These are phyloP conservation scores for Heliothis subflexa DNA, from an alignment of 1,140 invertebrate species.

Conservation along the genomic window DNA sequence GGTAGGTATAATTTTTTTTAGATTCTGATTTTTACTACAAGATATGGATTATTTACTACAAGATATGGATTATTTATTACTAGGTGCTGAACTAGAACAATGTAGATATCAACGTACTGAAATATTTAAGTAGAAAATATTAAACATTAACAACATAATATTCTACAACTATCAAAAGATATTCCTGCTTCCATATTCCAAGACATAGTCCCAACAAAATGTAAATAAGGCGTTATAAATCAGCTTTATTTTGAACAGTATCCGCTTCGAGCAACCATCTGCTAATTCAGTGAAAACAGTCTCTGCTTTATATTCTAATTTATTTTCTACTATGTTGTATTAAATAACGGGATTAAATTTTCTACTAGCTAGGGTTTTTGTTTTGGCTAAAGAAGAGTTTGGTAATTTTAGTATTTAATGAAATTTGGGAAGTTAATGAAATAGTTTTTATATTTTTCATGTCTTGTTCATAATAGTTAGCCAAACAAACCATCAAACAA, in stretches of 20 bases:
- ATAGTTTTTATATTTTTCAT: too few species aligned
- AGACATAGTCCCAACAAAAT: conserved; percentile 52
- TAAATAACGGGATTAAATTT: neutral
- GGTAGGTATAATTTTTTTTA: too few species aligned
- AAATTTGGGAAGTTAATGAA: too few species aligned
- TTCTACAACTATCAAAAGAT: conserved; percentile 7
- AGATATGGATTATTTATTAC: too few species aligned
- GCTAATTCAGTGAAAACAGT: conserved; percentile 62
- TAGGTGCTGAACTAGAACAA: too few species aligned
- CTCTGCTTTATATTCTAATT: conserved; percentile 35
- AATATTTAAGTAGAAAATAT: neutral
- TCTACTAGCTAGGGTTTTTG: neutral
- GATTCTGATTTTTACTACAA: too few species aligned
- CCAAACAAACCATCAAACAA: too few species aligned
- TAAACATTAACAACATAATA: neutral
- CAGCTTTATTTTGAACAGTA: conserved; percentile 56
- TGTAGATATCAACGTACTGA: neutral
- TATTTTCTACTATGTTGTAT: conserved; percentile 22
- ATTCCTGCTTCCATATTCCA: conserved; percentile 24
- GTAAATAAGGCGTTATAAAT: conserved; percentile 65
- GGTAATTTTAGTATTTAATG: too few species aligned
- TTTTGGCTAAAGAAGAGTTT: too few species aligned
- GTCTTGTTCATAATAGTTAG: too few species aligned
- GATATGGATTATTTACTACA: too few species aligned
- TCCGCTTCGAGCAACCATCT: conserved; percentile 57